phyloP scores from a whole-genome alignment of 37 sponge, comb jelly and placozoan species.

The Cladorhizidae sp. region DNA sequence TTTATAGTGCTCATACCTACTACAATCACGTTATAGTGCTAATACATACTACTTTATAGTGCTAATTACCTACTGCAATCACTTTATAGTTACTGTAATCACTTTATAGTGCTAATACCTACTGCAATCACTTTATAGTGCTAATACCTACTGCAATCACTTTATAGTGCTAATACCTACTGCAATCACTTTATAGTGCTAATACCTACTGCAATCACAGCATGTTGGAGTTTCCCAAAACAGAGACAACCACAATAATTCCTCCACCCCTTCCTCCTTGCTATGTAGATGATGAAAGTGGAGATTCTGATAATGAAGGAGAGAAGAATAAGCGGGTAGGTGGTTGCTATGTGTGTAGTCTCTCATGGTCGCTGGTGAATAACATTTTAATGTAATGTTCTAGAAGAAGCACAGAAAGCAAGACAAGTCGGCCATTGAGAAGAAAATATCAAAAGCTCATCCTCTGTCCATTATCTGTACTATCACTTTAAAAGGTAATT shows the following conservation, averaged over 20 bases:
- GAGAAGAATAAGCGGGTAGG: conserved; percentile 4
- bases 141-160: too few species aligned
- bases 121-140: too few species aligned
- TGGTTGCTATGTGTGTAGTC: neutral
- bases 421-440: neutral
- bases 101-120: too few species aligned
- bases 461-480: conserved; percentile 35
- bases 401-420: conserved; percentile 29
- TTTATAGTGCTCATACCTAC: too few species aligned
- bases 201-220: too few species aligned
- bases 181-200: too few species aligned
- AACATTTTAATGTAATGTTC: neutral
- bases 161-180: too few species aligned
- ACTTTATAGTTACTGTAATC: too few species aligned
- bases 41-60: too few species aligned
- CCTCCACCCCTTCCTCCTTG: neutral
- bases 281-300: conserved; percentile 34
- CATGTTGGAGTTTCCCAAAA: too few species aligned
- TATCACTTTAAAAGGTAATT: conserved; percentile 35
- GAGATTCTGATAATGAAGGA: conserved; percentile 40
- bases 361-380: neutral
- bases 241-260: neutral
- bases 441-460: conserved; percentile 25
- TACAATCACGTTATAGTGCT: too few species aligned
- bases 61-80: too few species aligned